Base-by-base conservation (phyloP, 2,888 invertebrate species). In the Apamea anceps region DNA sequence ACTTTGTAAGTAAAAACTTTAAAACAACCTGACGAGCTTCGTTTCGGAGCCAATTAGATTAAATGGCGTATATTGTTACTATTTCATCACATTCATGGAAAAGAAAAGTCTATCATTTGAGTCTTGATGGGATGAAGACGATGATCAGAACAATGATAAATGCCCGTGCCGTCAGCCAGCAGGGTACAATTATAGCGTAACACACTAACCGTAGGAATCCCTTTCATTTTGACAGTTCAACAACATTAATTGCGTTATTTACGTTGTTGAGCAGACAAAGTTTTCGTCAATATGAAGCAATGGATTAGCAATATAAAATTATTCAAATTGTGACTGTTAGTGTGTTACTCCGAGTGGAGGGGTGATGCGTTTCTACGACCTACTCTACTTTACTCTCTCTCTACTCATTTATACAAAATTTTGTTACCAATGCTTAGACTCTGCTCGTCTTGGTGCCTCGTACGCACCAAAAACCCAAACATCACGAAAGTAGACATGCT, bases 91-190 rank as follows among this genome's bases (percentile, higher is more conserved):
- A 68, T 12, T 28, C 28, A 28, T 12, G 21, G 60, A n/a, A 60
- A 60, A 60, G n/a, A 60, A 12, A 60, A 57, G n/a, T 60, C 12
- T n/a, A 48, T 79, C 7, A 57, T 66, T 79, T 65, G 18, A 45
- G 32, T 60, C 25, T 74, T 45, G 3, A 57, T 57, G 42, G 28
- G 21, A 54, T 73, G 18, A 45, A 74, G 10, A n/a, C 18, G 28
- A 37, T 28, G 54, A 25, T 42, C 3, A 42, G 3, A 68, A 68
- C 6, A 48, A 28, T 28, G 7, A 13, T 48, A 68, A 48, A 45
- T 45, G 18, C 18, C 28, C 12, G 7, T 21, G 21, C 13, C 3
- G 7, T 70, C 45, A 28, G 28, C 21, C 25, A 51, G 18, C 48
- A 5, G 5, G 48, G 15, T 51, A 37, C 3, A 51, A 51, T n/a